Evolutionary conservation across 2,797 vertebrate genomes (phyloP).

Genomic region (Huso huso): DNA sequence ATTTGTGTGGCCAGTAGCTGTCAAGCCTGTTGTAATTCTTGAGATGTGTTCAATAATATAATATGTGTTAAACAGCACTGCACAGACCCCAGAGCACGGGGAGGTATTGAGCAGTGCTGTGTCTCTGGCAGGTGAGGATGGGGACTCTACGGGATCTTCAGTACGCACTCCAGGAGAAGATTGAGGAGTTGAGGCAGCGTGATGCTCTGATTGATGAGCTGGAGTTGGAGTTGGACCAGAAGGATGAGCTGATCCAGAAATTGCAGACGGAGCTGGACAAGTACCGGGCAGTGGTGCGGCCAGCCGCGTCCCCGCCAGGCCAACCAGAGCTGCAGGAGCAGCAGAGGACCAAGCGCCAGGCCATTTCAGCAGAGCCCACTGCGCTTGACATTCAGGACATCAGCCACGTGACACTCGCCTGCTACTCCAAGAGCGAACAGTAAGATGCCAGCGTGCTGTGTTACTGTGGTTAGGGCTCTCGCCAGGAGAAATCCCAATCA

Average conservation of each 20-base stretch:
- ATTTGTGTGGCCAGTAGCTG: too few species aligned
- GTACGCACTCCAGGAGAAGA: conserved; percentile 66
- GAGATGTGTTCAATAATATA: too few species aligned
- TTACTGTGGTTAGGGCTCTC: too few species aligned
- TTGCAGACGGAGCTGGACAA: conserved; percentile 69
- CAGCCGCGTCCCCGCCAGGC: conserved; percentile 33
- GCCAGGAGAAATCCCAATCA: too few species aligned
- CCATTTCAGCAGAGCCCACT: conserved; percentile 51
- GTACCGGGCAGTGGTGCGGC: conserved; percentile 44
- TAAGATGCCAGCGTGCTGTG: conserved; percentile 34
- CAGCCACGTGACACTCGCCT: conserved; percentile 37
- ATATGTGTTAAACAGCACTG: too few species aligned
- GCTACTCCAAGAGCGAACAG: conserved; percentile 56
- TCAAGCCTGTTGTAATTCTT: too few species aligned
- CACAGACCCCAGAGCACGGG: too few species aligned
- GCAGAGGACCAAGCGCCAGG: conserved; percentile 42
- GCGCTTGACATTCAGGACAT: conserved; percentile 41
- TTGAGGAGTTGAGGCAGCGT: conserved; percentile 70
- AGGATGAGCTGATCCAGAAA: conserved; percentile 69
- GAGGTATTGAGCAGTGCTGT: not conserved
- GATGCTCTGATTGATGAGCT: conserved; percentile 69
- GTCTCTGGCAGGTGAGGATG: conserved; percentile 41
- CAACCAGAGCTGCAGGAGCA: conserved; percentile 15
- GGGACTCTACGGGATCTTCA: conserved; percentile 69
- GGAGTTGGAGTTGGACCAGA: conserved; percentile 65